These are phyloP conservation scores for Gadopsis marmoratus DNA, from an alignment of 2,797 vertebrate species.

Conservation along the genomic window DNA sequence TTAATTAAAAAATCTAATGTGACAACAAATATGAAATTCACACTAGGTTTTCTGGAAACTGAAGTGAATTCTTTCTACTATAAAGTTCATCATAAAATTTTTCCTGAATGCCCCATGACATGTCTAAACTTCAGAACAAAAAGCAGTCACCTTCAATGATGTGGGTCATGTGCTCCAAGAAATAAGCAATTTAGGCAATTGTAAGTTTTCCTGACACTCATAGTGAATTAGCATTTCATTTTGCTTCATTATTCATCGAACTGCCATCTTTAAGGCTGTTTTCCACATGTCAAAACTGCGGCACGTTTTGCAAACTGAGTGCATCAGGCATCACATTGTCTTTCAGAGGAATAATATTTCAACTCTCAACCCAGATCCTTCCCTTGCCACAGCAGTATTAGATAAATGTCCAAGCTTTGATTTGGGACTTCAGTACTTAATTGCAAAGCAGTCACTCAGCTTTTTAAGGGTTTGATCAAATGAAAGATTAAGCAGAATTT, in stretches of 20 bases:
- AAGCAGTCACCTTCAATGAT: slow-evolving; percentile 33
- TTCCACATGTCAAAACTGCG: slow-evolving; percentile 67
- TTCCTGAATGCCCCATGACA: slow-evolving; percentile 11
- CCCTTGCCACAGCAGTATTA: slow-evolving; percentile 8
- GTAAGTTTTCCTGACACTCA: slow-evolving; percentile 64
- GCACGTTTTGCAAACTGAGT: slow-evolving; percentile 63
- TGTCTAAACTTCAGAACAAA: slow-evolving; percentile 44
- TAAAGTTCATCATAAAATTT: slow-evolving; percentile 35
- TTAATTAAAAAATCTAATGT: slow-evolving; percentile 16
- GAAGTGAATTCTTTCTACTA: not conserved
- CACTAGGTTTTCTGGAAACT: not conserved
- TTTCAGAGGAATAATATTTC: slow-evolving; percentile 42
- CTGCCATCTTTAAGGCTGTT: slow-evolving; percentile 71
- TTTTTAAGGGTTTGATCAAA: slow-evolving; percentile 11
- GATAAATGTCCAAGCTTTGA: slow-evolving; percentile 7
- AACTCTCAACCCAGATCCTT: slow-evolving; percentile 34
- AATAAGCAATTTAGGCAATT: slow-evolving; percentile 72
- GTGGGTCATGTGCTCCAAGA: slow-evolving; percentile 57
- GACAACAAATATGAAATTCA: slow-evolving; percentile 24
- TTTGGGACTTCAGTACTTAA: not conserved
- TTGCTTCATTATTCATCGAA: slow-evolving; percentile 73
- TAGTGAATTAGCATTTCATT: slow-evolving; percentile 76
- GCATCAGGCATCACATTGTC: slow-evolving; percentile 60
- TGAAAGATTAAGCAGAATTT: not conserved
- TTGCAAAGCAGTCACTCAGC: slow-evolving; percentile 13